Base-by-base conservation (phyloP, 2,797 vertebrate genomes). In the Antrozous pallidus region DNA sequence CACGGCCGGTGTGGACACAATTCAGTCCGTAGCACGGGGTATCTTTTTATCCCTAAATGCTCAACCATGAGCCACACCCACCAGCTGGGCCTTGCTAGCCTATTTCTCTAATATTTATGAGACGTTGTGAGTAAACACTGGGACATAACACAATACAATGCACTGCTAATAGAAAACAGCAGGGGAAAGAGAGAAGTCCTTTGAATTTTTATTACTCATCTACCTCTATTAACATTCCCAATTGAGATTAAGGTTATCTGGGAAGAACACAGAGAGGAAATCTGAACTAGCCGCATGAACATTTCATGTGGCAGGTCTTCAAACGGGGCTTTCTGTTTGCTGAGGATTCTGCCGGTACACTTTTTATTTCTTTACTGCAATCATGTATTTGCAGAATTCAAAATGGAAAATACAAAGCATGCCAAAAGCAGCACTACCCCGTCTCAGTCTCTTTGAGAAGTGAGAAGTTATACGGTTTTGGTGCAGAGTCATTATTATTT, bases 141-240 rank as follows among this genome's bases (percentile, higher is more conserved):
- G 77, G 87, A 94, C 93, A 84, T 85, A 94, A 95, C 70, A 73
- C 65, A 90, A 81, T 65, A 67, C 51, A 89, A 67, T 61, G 33
- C 65, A 84, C 36, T 77, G 87, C 84, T 96, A 94, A 97, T 96
- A 85, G 87, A 85, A 97, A 96, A 80, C 96, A 95, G 95, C 96
- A 96, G 93, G 93, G 73, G 51, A 71, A 90, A 88, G 54, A 93
- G 82, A 94, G 61, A 74, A 86, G 24, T 28, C 56, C 56, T 58
- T 56, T 56, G 54, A 10, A 56, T 56, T 56, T 24, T 87, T 95
- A 95, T 95, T 95, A 63, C 77, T 67, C 87, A 54, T 65, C 83
- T 94, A 84, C 63, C 38, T 94, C 89, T 81, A 79, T 94, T 94
- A 88, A 93, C 96, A 96, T 70, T 51, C 31, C 74, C 89, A 75